phyloP scores from a whole-genome alignment of 2,888 invertebrate genomes.

The Ormyrus nitidulus region DNA sequence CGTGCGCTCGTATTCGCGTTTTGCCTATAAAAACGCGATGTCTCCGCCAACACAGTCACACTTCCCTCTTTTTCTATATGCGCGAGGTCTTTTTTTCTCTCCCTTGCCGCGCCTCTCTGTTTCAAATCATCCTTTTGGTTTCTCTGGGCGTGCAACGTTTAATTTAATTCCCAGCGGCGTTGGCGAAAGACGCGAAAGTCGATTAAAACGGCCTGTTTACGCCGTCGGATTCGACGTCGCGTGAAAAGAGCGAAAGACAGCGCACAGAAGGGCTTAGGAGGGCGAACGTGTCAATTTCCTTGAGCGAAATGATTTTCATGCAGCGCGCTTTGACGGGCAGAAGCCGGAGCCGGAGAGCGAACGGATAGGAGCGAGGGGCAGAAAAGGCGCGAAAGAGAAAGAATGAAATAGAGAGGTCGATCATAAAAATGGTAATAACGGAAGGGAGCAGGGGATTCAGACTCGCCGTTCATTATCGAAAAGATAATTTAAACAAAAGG shows the following conservation, averaged over 20 bases:
- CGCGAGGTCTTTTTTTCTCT: too few relatives aligned
- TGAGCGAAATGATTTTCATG: not conserved
- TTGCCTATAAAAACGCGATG: constrained; percentile 36
- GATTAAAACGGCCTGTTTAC: constrained; percentile 61
- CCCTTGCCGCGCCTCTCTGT: not conserved
- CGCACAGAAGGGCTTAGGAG: not conserved
- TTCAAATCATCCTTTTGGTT: not conserved
- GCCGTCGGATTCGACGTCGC: constrained; percentile 12
- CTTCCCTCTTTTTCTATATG: not conserved
- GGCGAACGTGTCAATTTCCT: not conserved
- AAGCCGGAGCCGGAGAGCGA: not conserved
- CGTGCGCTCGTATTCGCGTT: constrained; percentile 12
- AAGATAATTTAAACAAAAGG: constrained; percentile 11
- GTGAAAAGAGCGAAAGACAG: not conserved
- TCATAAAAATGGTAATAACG: constrained; percentile 46
- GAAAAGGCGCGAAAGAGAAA: not conserved
- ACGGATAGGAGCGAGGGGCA: too few relatives aligned
- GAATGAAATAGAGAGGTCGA: constrained; percentile 31
- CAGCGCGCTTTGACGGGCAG: not conserved
- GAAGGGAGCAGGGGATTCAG: constrained; percentile 19
- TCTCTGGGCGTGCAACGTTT: constrained; percentile 19
- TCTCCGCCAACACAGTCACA: not conserved
- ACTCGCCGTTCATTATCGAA: not conserved
- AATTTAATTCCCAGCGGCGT: constrained; percentile 44
- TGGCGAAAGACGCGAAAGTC: constrained; percentile 60